These are phyloP conservation scores for Ceyx erithaca DNA, from an alignment of 2,797 vertebrate species.

Conservation along the genomic window DNA sequence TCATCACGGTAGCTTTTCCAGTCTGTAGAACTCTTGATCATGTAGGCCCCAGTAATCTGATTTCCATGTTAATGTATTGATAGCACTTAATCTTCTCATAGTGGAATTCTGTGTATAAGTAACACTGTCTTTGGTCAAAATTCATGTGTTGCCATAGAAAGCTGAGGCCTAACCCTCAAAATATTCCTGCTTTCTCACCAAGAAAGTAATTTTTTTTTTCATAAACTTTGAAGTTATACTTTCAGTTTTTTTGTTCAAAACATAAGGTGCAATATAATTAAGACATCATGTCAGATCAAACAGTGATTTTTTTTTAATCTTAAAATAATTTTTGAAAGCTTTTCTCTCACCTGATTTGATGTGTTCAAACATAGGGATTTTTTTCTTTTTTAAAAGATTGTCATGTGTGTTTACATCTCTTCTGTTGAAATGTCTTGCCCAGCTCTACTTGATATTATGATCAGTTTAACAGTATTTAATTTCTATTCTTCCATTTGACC, in stretches of 20 bases:
- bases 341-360: neutral
- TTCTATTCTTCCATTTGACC: neutral
- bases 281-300: neutral
- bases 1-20: neutral
- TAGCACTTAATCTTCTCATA: neutral
- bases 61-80: neutral
- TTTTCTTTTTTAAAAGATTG: neutral
- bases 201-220: rapidly evolving
- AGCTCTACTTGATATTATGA: neutral
- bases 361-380: neutral
- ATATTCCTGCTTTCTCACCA: neutral
- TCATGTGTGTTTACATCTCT: neutral
- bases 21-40: neutral
- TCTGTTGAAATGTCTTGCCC: neutral
- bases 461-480: neutral
- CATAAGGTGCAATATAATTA: neutral
- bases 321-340: neutral
- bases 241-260: neutral
- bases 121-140: neutral
- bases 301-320: neutral
- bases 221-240: neutral
- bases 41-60: neutral
- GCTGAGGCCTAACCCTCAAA: neutral
- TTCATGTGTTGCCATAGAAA: neutral
- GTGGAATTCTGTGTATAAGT: neutral